Base-by-base conservation (phyloP, 2,888 invertebrate species). In the Melipona bicolor region DNA sequence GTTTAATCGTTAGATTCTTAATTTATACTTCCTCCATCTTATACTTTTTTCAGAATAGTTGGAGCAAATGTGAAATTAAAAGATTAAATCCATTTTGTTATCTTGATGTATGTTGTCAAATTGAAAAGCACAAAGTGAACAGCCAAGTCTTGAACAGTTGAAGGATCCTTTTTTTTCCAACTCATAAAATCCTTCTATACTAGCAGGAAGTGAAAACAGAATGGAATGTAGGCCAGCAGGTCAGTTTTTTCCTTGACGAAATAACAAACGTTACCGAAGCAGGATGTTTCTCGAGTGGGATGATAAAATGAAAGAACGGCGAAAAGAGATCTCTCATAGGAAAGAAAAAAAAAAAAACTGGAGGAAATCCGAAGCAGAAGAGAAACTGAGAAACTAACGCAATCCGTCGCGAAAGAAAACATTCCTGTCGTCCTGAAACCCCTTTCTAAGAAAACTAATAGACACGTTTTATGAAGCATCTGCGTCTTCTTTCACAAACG, bases 181-280 rank as follows among this genome's bases (percentile, higher is more conserved):
- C 21, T 19, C 83, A 61, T 80, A 83, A 82, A 80, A 85, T 67
- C 81, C 56, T 81, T 56, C 36, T 52, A 50, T 65, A 50, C 43
- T n/a, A 15, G 24, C 84, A 78, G 80, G 79, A 81, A 87, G 82
- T 85, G 87, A 88, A 88, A 88, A 85, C 89, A 62, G 75, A 24
- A 36, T 59, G 83, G 85, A 80, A 85, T 87, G 68, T 87, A 84
- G 83, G 80, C 81, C 73, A 87, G 36, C 79, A 72, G 85, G 82
- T 87, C 81, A 87, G 65, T 67, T 80, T 83, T 84, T 76, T 56
- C 52, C n/a, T 59, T 1, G 59, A 15, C 50, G 62, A 69, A 86
- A 89, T 82, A 82, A 85, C 69, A 80, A 78, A 73, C 83, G 65
- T 80, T 69, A 62, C 43, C 43, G n/a, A 65, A 43, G 32, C 71